Evolutionary conservation across 2,797 vertebrate species (phyloP).

Genomic region (Artibeus jamaicensis): DNA sequence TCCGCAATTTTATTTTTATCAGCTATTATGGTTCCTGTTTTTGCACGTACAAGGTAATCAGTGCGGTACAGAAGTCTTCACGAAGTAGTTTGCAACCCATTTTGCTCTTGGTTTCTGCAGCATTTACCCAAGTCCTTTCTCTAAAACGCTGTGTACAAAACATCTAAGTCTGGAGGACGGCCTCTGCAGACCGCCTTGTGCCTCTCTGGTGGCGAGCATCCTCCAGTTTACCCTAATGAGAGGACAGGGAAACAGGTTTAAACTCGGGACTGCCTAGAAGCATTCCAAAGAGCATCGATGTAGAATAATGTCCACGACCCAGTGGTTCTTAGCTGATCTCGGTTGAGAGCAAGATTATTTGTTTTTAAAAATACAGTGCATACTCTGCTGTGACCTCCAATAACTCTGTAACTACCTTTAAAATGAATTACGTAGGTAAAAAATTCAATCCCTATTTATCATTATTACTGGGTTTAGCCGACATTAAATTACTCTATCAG

Average conservation of each 20-base stretch:
- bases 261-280: background rate
- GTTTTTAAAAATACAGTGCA: background rate
- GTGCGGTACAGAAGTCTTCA: background rate
- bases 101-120: rapidly evolving
- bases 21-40: background rate
- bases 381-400: background rate
- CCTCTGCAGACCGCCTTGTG: background rate
- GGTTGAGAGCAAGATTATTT: background rate
- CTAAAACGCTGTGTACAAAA: background rate
- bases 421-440: background rate
- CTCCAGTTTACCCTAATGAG: background rate
- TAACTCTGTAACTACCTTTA: background rate
- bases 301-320: background rate
- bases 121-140: rapidly evolving
- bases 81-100: background rate
- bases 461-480: background rate
- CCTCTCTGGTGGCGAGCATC: rapidly evolving
- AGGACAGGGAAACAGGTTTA: background rate
- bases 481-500: background rate
- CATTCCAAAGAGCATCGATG: background rate
- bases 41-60: background rate
- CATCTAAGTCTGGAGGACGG: background rate
- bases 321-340: background rate
- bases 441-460: background rate
- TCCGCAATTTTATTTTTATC: background rate